These are phyloP conservation scores for Eulimnadia texana DNA, from an alignment of 1,140 invertebrate genomes.

Conservation along the genomic window DNA sequence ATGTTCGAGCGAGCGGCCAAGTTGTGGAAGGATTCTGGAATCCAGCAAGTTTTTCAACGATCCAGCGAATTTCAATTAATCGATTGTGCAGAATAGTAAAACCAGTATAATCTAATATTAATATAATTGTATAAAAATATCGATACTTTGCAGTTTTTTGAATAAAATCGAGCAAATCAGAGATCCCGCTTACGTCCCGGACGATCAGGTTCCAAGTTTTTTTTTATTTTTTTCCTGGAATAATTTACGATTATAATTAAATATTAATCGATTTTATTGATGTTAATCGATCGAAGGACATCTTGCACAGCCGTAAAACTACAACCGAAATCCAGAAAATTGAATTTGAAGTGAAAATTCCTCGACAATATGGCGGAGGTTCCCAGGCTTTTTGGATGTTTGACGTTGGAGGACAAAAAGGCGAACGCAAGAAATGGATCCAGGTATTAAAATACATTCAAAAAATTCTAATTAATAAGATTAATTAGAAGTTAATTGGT, in stretches of 20 bases:
- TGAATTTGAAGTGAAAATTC: constrained; percentile 50
- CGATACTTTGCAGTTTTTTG: constrained; percentile 40
- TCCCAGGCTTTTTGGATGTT: constrained; percentile 57
- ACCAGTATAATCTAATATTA: constrained; percentile 17
- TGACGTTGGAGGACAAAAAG: constrained; percentile 64
- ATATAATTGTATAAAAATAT: constrained; percentile 11
- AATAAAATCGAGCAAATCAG: constrained; percentile 43
- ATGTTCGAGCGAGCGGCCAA: constrained; percentile 46
- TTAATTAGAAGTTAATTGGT: background rate
- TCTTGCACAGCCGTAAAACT: constrained; percentile 48
- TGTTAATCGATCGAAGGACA: constrained; percentile 33
- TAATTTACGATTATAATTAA: constrained; percentile 7
- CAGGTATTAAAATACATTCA: constrained; percentile 34
- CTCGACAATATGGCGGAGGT: constrained; percentile 47
- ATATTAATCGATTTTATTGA: constrained; percentile 3
- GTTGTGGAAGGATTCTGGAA: constrained; percentile 47
- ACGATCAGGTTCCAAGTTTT: constrained; percentile 33
- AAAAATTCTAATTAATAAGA: background rate
- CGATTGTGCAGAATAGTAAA: constrained; percentile 66
- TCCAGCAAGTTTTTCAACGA: constrained; percentile 49
- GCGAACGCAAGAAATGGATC: constrained; percentile 70
- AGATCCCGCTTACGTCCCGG: constrained; percentile 42
- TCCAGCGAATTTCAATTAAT: constrained; percentile 65
- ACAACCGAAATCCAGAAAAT: constrained; percentile 57
- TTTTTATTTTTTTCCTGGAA: background rate